phyloP scores from a whole-genome alignment of 2,113 vertebrate species.

The Mastomys natalensis region DNA sequence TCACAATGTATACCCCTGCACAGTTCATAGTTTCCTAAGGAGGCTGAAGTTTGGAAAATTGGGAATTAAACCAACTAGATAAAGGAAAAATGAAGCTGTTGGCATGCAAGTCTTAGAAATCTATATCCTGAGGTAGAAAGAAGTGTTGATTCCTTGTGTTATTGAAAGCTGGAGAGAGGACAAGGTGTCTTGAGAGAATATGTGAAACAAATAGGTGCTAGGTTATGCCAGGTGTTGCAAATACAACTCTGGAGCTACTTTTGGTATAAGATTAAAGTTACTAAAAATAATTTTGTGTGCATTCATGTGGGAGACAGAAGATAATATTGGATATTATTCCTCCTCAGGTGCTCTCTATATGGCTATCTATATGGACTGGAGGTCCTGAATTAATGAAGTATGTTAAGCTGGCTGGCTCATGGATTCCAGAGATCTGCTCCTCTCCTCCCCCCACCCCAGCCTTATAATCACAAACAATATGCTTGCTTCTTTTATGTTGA shows the following conservation, averaged over 20 bases:
- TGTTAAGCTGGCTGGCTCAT: neutral
- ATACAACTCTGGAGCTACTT: neutral
- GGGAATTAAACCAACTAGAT: neutral
- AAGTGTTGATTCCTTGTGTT: neutral
- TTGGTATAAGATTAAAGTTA: neutral
- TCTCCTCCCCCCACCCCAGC: neutral
- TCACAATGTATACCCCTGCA: neutral
- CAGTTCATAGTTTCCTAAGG: accelerated
- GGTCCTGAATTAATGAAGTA: neutral
- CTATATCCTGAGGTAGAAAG: neutral
- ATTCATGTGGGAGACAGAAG: neutral
- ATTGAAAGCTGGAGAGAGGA: neutral
- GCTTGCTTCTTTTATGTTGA: neutral
- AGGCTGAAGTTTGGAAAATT: neutral
- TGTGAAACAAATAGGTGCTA: neutral
- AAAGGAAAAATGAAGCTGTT: neutral
- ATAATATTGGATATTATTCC: neutral
- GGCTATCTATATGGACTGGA: neutral
- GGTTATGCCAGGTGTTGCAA: neutral
- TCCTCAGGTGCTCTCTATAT: neutral
- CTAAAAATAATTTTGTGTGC: neutral
- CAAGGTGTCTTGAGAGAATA: neutral
- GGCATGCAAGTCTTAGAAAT: neutral
- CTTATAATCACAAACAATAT: neutral
- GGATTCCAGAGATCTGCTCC: neutral